Base-by-base conservation (phyloP, 2,888 invertebrate genomes). In the Ypsolopha sequella region DNA sequence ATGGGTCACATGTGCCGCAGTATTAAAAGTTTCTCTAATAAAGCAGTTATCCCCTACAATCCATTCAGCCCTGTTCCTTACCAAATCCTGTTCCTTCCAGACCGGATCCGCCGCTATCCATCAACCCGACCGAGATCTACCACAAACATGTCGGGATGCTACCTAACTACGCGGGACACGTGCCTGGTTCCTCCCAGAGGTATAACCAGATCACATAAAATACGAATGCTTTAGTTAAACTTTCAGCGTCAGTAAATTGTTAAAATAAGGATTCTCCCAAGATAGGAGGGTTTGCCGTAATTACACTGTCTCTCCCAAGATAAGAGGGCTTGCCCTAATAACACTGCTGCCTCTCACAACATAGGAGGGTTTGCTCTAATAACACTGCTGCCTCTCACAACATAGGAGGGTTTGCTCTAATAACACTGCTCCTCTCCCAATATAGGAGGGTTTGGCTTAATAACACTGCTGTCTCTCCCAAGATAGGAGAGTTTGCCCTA, bases 131-230 rank as follows among this genome's bases (percentile, higher is more conserved):
- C 9, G 89, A 91, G 66, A 89, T 94, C 55, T 94, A 94, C 66
- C 92, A 91, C 66, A 90, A 90, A 55, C 91, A 92, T 60, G 88
- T 91, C 39, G 93, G 94, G 6, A 89, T 94, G 84, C 69, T 93
- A 58, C 94, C 94, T 1, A 92, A 90, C 73, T 95, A 94, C 73
- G 88, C 90, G 2, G 94, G 94, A 0, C 94, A 94, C 64, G 91
- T 94, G 51, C 94, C 94, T 0, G 94, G 94, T 13, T 24, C 24
- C 24, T 24, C 24, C 24, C 24, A 24, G 4, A 24, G 24, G 24
- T 24, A 24, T 24, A 24, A 2, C 24, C 24, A 3, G 24, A 24
- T 4, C 4, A 24, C 24, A 24, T 24, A 24, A 24, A 24, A 24
- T 24, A 4, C 24, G 4, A 24, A 2, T 24, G 24, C 24, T 24